A percentile compares a stretch with the other conserved stretches of the same genome.
Evolutionary conservation across 2,797 vertebrate species (phyloP).

Genomic region (Takifugu rubripes): DNA sequence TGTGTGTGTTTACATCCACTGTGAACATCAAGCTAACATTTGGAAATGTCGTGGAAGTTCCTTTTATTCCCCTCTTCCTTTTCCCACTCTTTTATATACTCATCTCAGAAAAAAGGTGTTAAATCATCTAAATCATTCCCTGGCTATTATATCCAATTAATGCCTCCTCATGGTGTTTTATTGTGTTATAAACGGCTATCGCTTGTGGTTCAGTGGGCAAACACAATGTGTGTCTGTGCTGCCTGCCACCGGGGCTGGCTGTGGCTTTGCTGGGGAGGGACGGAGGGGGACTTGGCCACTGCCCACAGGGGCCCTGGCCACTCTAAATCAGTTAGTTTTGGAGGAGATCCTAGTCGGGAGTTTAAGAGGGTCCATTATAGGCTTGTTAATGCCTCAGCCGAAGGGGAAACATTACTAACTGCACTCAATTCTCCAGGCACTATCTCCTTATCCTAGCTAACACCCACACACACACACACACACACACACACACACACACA

Average conservation of each 20-base stretch:
- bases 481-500: constrained; percentile 2
- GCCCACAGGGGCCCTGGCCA: constrained; percentile 69
- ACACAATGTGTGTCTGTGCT: constrained; percentile 83
- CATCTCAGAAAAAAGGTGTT: constrained; percentile 72
- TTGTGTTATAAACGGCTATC: constrained; percentile 91
- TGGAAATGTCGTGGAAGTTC: constrained; percentile 38
- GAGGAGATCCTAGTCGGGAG: constrained; percentile 81
- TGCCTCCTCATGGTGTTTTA: constrained; percentile 89
- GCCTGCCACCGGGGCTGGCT: constrained; percentile 77
- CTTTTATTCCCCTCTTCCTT: constrained; percentile 51
- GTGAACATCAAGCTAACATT: constrained; percentile 35
- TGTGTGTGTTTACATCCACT: constrained; percentile 6
- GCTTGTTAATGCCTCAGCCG: constrained; percentile 81
- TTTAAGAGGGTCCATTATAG: constrained; percentile 81
- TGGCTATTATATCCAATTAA: constrained; percentile 88
- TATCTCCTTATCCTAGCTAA: constrained; percentile 47
- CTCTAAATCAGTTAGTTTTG: constrained; percentile 84
- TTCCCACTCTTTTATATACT: constrained; percentile 64
- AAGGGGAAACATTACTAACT: constrained; percentile 75
- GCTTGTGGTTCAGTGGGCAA: constrained; percentile 89
- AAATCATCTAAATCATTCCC: constrained; percentile 82
- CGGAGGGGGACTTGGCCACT: constrained; percentile 71
- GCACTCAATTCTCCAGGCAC: constrained; percentile 69
- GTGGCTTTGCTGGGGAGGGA: constrained; percentile 66
- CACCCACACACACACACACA: background rate